Conservation (phyloP, 1,140 invertebrate species). For the Brevipalpus yothersi region DNA sequence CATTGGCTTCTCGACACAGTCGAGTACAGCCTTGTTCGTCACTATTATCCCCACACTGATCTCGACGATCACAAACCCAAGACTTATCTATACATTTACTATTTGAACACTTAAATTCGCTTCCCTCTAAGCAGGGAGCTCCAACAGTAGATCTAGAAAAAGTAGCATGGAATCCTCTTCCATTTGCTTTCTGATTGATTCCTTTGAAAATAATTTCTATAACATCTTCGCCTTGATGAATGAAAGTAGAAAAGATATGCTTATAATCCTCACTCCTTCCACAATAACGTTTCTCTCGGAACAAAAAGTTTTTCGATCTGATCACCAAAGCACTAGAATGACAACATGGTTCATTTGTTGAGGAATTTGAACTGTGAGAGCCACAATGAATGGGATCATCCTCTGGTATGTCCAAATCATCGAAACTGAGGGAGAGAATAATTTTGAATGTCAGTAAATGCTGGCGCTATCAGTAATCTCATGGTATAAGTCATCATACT, state of each 20-base stretch:
- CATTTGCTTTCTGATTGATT: not conserved
- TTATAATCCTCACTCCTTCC: not conserved
- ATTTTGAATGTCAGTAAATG: too few species aligned
- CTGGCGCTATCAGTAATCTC: too few species aligned
- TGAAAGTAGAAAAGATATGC: not conserved
- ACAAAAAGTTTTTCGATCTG: not conserved
- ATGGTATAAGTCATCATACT: not conserved
- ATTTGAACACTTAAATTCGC: slow-evolving; percentile 2
- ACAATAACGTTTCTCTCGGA: not conserved
- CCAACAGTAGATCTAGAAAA: not conserved
- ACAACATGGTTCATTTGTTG: not conserved
- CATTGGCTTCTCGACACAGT: slow-evolving; percentile 1
- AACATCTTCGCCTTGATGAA: not conserved
- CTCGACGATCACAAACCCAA: slow-evolving; percentile 6
- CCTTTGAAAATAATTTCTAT: not conserved
- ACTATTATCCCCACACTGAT: slow-evolving; percentile 8
- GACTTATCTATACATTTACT: slow-evolving; percentile 6
- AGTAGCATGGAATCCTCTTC: not conserved
- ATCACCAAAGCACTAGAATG: not conserved
- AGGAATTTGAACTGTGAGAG: not conserved
- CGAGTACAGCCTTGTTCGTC: slow-evolving; percentile 8
- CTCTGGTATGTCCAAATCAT: not conserved
- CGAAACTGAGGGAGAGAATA: not conserved
- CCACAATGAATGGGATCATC: not conserved
- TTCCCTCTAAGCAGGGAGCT: not conserved